Base-by-base conservation (phyloP, 2,797 vertebrate species). In the Microctenopoma steveboyesi region DNA sequence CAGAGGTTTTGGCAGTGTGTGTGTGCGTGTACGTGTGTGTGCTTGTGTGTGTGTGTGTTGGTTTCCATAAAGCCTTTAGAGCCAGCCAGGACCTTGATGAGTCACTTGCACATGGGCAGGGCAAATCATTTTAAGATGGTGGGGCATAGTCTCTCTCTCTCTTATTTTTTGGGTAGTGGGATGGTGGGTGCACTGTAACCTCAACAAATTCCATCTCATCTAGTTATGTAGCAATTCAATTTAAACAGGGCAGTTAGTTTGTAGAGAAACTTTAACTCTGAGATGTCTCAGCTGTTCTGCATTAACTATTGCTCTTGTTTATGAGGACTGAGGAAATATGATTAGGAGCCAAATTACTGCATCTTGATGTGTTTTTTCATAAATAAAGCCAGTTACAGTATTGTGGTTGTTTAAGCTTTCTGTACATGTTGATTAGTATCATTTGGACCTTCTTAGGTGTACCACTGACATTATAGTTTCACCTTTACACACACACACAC, bases 61-160 rank as follows among this genome's bases (percentile, higher is more conserved):
- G 83, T 93, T 93, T 93, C 93, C 92, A 90, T 83, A 64, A 82
- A 63, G 62, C 74, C 67, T 64, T 64, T 48, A 16, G 76, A 83
- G 56, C 47, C 63, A 45, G 73, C 83, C 86, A 87, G 81, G 76
- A 71, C 82, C 73, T 77, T 1, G n/a, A 91, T 91, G 90, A 92
- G 74, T 92, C 90, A 92, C 85, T 82, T 13, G 22, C 77, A 82
- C 79, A 78, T 63, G 81, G 73, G 52, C 46, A 9, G 76, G 37
- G 66, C 73, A 90, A 91, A 92, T 92, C 70, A 78, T 35, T 89
- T 81, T 74, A 92, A 89, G 81, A 86, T 90, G 90, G 86, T 61
- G 56, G 78, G 55, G 22, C 43, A 51, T 16, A 52, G 45, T 18
- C 7, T 16, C 30, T 10, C 5, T 18, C 25, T 46, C 12, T 46